Conservation (phyloP, 2,888 invertebrate species). For the Mellilla xanthometata region DNA sequence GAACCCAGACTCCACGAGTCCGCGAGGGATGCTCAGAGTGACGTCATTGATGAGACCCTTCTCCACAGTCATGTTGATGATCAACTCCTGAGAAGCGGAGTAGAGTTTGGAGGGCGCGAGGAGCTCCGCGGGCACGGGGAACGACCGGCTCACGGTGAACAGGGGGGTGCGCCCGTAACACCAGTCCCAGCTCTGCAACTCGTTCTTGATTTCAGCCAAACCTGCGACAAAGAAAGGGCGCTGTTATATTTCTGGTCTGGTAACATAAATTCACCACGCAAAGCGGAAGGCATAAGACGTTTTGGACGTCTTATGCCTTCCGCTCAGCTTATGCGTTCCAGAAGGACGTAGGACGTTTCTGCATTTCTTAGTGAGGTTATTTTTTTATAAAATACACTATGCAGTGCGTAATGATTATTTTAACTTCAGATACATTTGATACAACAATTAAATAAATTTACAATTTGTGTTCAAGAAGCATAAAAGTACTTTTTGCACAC, state of each 20-base stretch:
- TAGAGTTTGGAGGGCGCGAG: constrained; percentile 64
- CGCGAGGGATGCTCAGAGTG: constrained; percentile 84
- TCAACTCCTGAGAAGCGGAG: constrained; percentile 75
- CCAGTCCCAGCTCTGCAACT: constrained; percentile 93
- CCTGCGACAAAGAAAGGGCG: constrained; percentile 67
- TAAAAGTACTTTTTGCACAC: too few relatives aligned
- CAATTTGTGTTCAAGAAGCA: too few relatives aligned
- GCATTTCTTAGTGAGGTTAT: too few relatives aligned
- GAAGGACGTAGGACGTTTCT: too few relatives aligned
- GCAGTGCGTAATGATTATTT: too few relatives aligned
- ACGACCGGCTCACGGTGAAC: constrained; percentile 87
- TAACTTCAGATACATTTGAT: too few relatives aligned
- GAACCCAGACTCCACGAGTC: constrained; percentile 82
- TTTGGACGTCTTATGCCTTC: too few relatives aligned
- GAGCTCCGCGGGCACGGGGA: constrained; percentile 83
- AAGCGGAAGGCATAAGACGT: too few relatives aligned
- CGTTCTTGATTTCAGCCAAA: constrained; percentile 85
- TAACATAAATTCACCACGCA: too few relatives aligned
- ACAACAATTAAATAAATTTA: too few relatives aligned
- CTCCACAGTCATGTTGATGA: constrained; percentile 85
- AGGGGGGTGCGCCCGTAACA: constrained; percentile 93
- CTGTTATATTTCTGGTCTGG: background rate
- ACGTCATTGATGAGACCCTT: constrained; percentile 86
- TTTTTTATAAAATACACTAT: too few relatives aligned
- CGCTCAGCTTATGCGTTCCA: too few relatives aligned